A percentile compares a stretch with the other conserved stretches of the same genome.
These are phyloP conservation scores for Stictonetta naevosa DNA, from an alignment of 2,113 vertebrate genomes.

Conservation along the genomic window DNA sequence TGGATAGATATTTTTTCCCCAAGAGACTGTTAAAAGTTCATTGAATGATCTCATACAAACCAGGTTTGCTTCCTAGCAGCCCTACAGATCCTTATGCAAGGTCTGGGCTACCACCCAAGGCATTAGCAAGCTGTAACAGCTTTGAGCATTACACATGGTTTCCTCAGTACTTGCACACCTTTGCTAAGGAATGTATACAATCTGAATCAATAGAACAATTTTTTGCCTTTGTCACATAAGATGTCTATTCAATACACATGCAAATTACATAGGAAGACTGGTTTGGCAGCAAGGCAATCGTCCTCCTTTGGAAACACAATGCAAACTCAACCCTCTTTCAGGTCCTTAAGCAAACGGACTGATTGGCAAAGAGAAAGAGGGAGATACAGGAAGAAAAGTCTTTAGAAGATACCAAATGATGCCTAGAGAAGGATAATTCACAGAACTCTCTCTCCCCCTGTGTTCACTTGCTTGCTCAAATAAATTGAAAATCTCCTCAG, in stretches of 20 bases:
- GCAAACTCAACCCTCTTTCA: background rate
- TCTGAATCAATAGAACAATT: background rate
- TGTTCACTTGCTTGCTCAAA: constrained; percentile 12
- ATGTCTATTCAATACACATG: background rate
- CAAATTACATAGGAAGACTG: background rate
- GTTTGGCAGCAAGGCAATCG: background rate
- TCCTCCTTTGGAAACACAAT: background rate
- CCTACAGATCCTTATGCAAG: background rate
- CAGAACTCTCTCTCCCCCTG: background rate
- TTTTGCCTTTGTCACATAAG: background rate
- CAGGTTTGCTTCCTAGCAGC: background rate
- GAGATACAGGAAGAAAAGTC: background rate
- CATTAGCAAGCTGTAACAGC: background rate
- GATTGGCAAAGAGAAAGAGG: background rate
- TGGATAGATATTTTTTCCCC: too few species aligned
- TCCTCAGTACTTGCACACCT: background rate
- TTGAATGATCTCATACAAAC: background rate
- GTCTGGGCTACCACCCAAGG: background rate
- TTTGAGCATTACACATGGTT: background rate
- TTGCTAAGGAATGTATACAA: background rate
- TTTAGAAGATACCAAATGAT: background rate
- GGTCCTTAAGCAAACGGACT: background rate
- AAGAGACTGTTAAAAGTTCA: background rate
- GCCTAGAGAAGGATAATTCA: background rate
- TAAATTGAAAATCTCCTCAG: background rate